Percentiles rank a stretch among this genome's conserved stretches.
phyloP scores from a whole-genome alignment of 1,140 invertebrate species.

The Mercenaria mercenaria region DNA sequence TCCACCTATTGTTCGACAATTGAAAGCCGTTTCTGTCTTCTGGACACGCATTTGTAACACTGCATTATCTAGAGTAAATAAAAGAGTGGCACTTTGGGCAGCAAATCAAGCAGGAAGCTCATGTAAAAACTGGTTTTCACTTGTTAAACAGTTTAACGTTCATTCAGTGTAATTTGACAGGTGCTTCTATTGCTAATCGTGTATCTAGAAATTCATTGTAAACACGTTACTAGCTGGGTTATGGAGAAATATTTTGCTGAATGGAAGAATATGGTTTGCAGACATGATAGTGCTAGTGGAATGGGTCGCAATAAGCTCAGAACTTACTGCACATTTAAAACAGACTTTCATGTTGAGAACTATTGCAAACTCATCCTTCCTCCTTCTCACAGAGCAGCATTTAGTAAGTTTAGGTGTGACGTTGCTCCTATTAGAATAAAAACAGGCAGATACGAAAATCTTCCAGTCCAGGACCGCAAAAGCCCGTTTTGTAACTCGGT shows the following conservation, averaged over 20 bases:
- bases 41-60: not conserved
- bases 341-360: not conserved
- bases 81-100: slow-evolving; percentile 26
- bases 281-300: not conserved
- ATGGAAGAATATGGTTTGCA: not conserved
- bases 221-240: not conserved
- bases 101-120: not conserved
- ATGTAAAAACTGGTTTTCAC: not conserved
- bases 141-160: not conserved
- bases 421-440: not conserved
- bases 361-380: not conserved
- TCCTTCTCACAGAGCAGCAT: not conserved
- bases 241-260: not conserved
- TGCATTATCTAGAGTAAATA: not conserved
- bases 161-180: not conserved
- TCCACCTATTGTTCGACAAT: not conserved
- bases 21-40: not conserved
- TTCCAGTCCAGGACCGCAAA: not conserved
- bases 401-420: not conserved
- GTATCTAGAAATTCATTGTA: not conserved
- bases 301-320: not conserved
- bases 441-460: slow-evolving; percentile 16
- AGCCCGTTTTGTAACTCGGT: too few relatives aligned
- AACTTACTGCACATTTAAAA: not conserved
- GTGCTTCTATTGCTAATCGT: not conserved